phyloP scores from a whole-genome alignment of 1,140 invertebrate genomes.

The Polypedilum pembai region DNA sequence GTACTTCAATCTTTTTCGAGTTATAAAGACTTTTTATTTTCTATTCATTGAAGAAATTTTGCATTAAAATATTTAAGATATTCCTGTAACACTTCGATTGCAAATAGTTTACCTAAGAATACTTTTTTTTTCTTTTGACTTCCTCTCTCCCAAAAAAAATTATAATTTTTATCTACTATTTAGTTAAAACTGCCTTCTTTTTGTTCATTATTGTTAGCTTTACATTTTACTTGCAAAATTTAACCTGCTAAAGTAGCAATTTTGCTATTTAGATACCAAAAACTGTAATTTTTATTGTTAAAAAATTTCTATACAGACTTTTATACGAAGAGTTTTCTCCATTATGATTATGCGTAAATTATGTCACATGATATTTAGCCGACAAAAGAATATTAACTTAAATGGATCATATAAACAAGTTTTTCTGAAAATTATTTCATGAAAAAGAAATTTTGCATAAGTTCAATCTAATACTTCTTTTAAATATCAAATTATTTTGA shows the following conservation, averaged over 20 bases:
- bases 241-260: not conserved
- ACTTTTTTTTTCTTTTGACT: not conserved
- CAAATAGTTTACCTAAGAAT: not conserved
- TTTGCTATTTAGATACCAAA: not conserved
- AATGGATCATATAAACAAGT: no score
- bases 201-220: not conserved
- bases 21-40: no score
- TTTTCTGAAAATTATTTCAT: no score
- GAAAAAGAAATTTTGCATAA: no score
- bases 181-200: not conserved
- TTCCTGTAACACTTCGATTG: not conserved
- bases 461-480: no score
- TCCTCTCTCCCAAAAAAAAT: not conserved
- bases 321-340: slow-evolving; percentile 17
- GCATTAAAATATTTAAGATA: no score
- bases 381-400: not conserved
- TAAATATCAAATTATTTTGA: no score
- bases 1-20: not conserved
- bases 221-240: not conserved
- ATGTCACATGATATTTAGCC: not conserved
- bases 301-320: not conserved
- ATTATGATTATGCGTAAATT: not conserved
- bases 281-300: not conserved
- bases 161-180: slow-evolving; percentile 4
- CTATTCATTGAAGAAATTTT: no score